These are phyloP conservation scores for Entomobrya multifasciata DNA, from an alignment of 2,888 invertebrate species.

Conservation along the genomic window DNA sequence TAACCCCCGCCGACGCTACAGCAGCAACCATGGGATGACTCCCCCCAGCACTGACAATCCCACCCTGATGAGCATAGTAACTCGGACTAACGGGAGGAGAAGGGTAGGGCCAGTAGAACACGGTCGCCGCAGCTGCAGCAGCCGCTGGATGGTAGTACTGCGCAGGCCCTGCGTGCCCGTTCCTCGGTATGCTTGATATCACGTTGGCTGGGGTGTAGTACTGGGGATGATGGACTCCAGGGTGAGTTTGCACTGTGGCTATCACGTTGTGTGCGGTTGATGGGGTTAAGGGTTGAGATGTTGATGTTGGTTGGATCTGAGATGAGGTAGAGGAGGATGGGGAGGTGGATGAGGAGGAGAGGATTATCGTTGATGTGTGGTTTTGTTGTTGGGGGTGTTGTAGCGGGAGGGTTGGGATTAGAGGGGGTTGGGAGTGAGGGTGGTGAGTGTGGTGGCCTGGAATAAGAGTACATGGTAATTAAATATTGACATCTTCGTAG, in stretches of 20 bases:
- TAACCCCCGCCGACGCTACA: neutral
- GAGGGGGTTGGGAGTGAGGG: neutral
- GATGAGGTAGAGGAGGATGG: neutral
- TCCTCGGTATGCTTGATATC: constrained; percentile 1
- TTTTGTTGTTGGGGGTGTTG: neutral
- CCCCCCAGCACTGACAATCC: constrained; percentile 25
- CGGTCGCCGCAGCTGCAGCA: constrained; percentile 81
- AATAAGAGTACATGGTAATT: neutral
- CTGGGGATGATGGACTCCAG: neutral
- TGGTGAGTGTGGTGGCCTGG: neutral
- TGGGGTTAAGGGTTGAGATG: neutral
- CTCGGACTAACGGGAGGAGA: constrained; percentile 94
- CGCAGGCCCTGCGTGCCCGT: neutral
- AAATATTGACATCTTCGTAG: too few species aligned
- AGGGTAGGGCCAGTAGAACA: constrained; percentile 96
- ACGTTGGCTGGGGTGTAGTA: neutral
- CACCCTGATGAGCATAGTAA: constrained; percentile 86
- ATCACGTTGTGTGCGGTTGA: too few species aligned
- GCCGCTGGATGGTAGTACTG: constrained; percentile 76
- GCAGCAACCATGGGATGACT: constrained; percentile 20
- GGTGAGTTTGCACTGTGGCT: constrained; percentile 12
- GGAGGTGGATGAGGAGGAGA: neutral
- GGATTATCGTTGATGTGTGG: neutral
- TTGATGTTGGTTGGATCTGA: too few species aligned
- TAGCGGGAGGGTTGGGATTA: constrained; percentile 33